phyloP scores from a whole-genome alignment of 2,113 vertebrate species.

The Thomomys bottae region DNA sequence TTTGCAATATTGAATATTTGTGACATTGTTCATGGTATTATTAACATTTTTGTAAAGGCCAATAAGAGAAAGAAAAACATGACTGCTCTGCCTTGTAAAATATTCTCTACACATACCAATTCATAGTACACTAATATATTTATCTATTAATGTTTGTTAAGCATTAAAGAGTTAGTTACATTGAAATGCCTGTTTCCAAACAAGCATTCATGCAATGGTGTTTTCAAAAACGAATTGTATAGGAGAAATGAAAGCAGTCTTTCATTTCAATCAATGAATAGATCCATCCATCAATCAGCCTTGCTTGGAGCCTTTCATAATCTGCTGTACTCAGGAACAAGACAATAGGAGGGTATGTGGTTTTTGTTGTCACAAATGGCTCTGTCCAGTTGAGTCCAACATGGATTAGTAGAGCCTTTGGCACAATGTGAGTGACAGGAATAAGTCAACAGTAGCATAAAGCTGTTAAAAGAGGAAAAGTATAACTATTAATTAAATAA shows the following conservation, averaged over 20 bases:
- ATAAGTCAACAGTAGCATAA: not conserved
- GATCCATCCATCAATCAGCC: too few species aligned
- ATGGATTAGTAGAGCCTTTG: not conserved
- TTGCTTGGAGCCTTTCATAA: not conserved
- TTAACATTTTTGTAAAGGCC: not conserved
- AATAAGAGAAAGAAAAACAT: constrained; percentile 3
- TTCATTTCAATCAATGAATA: not conserved
- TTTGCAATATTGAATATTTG: not conserved
- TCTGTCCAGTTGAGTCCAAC: not conserved
- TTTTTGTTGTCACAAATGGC: not conserved
- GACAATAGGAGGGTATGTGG: not conserved
- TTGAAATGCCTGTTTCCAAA: not conserved
- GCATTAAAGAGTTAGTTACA: not conserved
- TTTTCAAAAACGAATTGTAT: not conserved
- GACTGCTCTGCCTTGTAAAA: not conserved
- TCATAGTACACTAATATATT: not conserved
- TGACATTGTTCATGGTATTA: constrained; percentile 4
- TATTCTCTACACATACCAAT: not conserved
- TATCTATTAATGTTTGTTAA: constrained; percentile 34
- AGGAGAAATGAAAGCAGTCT: not conserved
- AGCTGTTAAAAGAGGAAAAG: not conserved
- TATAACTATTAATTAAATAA: not conserved
- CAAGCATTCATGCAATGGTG: constrained; percentile 37
- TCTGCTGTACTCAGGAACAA: not conserved
- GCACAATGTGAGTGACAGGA: not conserved